Percentiles rank a stretch among this genome's conserved stretches.
Evolutionary conservation across 2,888 invertebrate species (phyloP).

Genomic region (Yponomeuta plumbellus): DNA sequence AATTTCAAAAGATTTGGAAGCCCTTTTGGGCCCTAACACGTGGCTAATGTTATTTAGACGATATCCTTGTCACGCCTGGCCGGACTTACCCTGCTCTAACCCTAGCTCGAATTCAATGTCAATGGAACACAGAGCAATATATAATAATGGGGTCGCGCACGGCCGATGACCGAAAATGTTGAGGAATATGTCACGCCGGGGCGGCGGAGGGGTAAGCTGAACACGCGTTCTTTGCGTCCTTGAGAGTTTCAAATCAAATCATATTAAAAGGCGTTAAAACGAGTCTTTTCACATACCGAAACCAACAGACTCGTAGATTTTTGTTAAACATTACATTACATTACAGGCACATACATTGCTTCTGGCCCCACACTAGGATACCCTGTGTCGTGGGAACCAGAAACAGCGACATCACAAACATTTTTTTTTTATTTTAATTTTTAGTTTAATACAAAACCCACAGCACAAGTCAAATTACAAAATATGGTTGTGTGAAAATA

Average conservation of each 20-base stretch:
- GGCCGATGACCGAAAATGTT: conserved; percentile 61
- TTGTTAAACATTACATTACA: too few species aligned
- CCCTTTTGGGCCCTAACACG: conserved; percentile 19
- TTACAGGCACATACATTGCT: too few species aligned
- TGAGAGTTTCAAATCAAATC: background rate
- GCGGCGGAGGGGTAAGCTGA: background rate
- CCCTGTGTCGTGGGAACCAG: too few species aligned
- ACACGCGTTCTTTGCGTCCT: background rate
- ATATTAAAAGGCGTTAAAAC: background rate
- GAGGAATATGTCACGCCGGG: conserved; percentile 1
- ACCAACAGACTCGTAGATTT: too few species aligned
- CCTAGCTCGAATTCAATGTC: conserved; percentile 56
- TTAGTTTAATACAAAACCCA: too few species aligned
- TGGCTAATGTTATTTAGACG: conserved; percentile 29
- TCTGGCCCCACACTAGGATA: too few species aligned
- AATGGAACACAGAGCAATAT: conserved; percentile 40
- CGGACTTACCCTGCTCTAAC: conserved; percentile 50
- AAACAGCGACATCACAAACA: too few species aligned
- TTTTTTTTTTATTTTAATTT: too few species aligned
- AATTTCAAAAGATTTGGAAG: background rate
- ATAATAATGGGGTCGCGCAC: conserved; percentile 51
- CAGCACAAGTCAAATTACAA: too few species aligned
- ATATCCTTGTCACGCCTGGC: conserved; percentile 1
- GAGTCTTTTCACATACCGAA: too few species aligned
- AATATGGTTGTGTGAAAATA: too few species aligned